These are phyloP conservation scores for Vireo griseus DNA, from an alignment of 2,797 vertebrate species.

Conservation along the genomic window DNA sequence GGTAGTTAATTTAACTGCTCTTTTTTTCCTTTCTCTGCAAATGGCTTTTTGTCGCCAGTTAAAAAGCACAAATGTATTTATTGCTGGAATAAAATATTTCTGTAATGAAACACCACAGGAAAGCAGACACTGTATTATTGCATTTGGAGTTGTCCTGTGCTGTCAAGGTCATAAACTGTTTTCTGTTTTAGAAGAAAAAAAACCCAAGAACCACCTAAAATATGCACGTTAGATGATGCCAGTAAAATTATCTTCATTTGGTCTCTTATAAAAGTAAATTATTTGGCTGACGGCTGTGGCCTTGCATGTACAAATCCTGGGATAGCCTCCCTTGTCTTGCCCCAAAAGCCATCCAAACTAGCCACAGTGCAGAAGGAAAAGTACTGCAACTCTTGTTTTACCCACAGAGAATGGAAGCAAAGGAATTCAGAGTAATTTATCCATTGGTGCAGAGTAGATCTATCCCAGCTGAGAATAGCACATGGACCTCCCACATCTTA, in stretches of 20 bases:
- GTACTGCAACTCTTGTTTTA: neutral
- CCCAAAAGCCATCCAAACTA: neutral
- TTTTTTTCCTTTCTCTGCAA: neutral
- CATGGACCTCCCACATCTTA: fast-evolving
- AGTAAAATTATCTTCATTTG: neutral
- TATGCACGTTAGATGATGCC: neutral
- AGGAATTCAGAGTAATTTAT: neutral
- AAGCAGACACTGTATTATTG: neutral
- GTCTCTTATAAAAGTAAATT: neutral
- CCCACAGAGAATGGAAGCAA: neutral
- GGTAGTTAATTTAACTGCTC: neutral
- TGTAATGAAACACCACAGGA: neutral
- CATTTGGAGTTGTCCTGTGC: neutral
- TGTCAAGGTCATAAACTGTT: neutral
- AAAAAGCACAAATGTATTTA: neutral
- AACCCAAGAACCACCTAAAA: neutral
- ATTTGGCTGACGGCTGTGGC: neutral
- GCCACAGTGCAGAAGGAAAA: neutral
- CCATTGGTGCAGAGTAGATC: neutral
- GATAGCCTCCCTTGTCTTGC: neutral
- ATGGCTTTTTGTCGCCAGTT: neutral
- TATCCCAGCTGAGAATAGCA: neutral
- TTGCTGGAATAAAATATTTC: neutral
- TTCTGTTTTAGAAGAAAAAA: neutral
- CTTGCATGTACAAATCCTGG: neutral